Evolutionary conservation across 2,797 vertebrate genomes (phyloP).

Genomic region (Salarias fasciatus): DNA sequence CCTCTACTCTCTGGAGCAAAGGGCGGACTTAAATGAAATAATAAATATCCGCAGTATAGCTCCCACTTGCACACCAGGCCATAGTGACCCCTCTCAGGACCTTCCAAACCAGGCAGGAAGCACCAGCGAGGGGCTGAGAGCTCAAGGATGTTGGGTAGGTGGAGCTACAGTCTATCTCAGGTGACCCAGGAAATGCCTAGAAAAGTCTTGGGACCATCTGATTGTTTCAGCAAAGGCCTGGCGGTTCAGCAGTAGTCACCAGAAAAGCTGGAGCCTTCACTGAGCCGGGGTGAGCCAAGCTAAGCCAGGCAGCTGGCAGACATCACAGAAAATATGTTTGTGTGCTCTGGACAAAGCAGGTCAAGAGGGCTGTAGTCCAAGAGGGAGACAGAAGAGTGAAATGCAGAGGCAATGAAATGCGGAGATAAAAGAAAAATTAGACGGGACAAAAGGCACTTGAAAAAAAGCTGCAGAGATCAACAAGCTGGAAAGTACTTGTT

Average conservation of each 20-base stretch:
- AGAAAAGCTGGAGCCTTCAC: constrained; percentile 51
- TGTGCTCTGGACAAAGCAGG: constrained; percentile 67
- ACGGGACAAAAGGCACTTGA: not conserved
- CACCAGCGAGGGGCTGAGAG: constrained; percentile 51
- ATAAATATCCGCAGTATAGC: constrained; percentile 82
- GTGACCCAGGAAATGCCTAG: constrained; percentile 82
- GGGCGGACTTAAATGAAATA: constrained; percentile 80
- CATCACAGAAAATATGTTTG: constrained; percentile 69
- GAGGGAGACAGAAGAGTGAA: constrained; percentile 27
- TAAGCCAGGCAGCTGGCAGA: constrained; percentile 69
- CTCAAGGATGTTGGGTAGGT: constrained; percentile 55
- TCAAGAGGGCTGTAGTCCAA: constrained; percentile 59
- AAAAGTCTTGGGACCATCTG: constrained; percentile 72
- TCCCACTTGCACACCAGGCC: constrained; percentile 70
- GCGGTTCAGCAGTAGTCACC: constrained; percentile 65
- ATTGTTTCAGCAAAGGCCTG: constrained; percentile 53
- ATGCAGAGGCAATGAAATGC: constrained; percentile 41
- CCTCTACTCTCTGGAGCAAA: constrained; percentile 64
- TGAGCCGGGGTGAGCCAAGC: constrained; percentile 56
- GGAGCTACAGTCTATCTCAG: constrained; percentile 58
- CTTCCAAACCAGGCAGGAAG: constrained; percentile 68
- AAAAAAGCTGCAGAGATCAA: constrained; percentile 11
- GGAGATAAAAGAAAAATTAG: constrained; percentile 12
- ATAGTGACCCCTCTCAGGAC: constrained; percentile 82
- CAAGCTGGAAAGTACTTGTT: not conserved